A percentile compares a stretch with the other conserved stretches of the same genome.
phyloP scores from a whole-genome alignment of 1,140 invertebrate species.

The Psix sp. region DNA sequence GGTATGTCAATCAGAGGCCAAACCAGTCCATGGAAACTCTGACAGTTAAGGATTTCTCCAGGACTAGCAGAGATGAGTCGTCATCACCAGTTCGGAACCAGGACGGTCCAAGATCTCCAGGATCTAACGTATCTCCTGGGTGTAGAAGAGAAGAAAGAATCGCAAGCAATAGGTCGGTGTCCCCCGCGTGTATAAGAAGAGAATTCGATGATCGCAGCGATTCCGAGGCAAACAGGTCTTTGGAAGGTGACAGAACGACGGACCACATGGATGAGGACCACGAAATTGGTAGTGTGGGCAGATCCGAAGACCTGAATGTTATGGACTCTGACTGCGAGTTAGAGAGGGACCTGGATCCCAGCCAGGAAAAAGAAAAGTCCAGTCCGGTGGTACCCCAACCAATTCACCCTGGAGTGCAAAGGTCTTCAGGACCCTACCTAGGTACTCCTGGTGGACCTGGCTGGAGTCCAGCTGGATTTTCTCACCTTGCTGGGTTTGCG shows the following conservation, averaged over 20 bases:
- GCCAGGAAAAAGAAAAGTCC: conserved; percentile 70
- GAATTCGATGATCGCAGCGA: conserved; percentile 73
- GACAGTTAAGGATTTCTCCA: conserved; percentile 72
- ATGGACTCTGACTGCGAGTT: conserved; percentile 75
- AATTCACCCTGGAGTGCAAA: conserved; percentile 74
- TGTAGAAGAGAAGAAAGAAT: conserved; percentile 61
- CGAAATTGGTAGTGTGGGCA: conserved; percentile 69
- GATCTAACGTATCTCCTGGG: conserved; percentile 50
- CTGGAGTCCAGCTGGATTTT: conserved; percentile 72
- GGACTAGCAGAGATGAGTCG: conserved; percentile 66
- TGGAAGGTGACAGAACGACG: conserved; percentile 68
- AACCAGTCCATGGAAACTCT: conserved; percentile 63
- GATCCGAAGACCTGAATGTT: conserved; percentile 75
- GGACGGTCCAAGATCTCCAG: conserved; percentile 44
- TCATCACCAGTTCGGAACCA: conserved; percentile 68
- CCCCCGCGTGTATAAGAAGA: conserved; percentile 60
- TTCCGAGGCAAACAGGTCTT: conserved; percentile 71
- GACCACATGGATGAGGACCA: conserved; percentile 71
- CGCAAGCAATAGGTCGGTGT: conserved; percentile 65
- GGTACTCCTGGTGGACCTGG: conserved; percentile 67
- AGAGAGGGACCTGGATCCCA: conserved; percentile 66
- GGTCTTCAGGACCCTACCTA: conserved; percentile 70
- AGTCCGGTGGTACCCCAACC: conserved; percentile 75
- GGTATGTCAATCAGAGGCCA: conserved; percentile 60
- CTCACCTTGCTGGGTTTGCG: conserved; percentile 74